Base-by-base conservation (phyloP, 2,888 invertebrate genomes). In the Drosophila quinaria region DNA sequence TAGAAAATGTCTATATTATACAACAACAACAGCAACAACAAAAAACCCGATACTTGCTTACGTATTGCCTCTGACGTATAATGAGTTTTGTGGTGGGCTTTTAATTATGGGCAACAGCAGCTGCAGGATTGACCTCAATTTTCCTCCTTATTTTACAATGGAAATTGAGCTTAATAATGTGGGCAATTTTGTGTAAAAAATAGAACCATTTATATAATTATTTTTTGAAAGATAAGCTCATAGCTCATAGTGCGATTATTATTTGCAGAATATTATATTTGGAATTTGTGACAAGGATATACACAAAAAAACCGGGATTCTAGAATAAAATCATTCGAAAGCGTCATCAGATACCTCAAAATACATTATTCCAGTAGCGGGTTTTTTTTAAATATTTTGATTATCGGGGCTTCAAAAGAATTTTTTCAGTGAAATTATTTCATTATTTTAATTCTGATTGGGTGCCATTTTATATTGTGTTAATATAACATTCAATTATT, bases 1-100 rank as follows among this genome's bases (percentile, higher is more conserved):
- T 68, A 67, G 78, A 72, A 69, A 82, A 85, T 81, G 74, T 85
- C 82, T 85, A 66, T 73, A 80, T 80, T 82, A 80, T 65, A 61
- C 29, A 29, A 29, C 29, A 29, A 29, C 29, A 29, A 8, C 29
- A 29, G 25, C 25, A 6, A 25, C 22, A 22, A 4, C 22, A 33
- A 52, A 47, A 51, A 72, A 72, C 65, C 74, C 64, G 78, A 72
- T 70, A 49, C 13, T 29, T 41, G 56, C n/a, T 29, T 44, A 42
- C 35, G 41, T 51, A 17, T 29, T 55, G 4, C 56, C 37, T 56
- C 44, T 13, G 42, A 47, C 44, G 13, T 52, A 62, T 75, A 85
- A 85, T 82, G 77, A 74, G 66, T 67, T 67, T 79, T 85, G 64
- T 69, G 62, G 49, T 79, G 70, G 41, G 47, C 63, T 44, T 58